Evolutionary conservation across 2,888 invertebrate genomes (phyloP), one percentile per base, ranked within the genome.

Genomic region (Cephus pulcher): DNA sequence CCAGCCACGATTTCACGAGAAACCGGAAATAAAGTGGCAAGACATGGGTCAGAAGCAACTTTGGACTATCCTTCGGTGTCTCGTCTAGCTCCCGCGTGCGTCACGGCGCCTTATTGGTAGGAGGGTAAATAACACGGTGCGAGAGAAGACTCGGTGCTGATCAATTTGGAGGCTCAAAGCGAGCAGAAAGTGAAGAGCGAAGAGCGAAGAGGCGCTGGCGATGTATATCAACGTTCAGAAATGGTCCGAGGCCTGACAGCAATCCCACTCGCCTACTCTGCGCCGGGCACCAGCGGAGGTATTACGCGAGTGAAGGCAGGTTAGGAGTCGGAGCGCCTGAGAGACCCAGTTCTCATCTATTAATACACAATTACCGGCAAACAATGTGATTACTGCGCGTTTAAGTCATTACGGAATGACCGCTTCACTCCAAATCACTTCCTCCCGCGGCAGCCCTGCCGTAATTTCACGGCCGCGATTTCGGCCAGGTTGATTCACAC

Each of bases 281-380:
- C 23, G 6, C 9, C 9, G 2, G 23, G 56, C 23, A 56, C 9
- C 56, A 23, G 23, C 56, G 23, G 35, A 56, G n/a, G 68, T 23
- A 33, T 78, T 78, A 75, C 76, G 78, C 76, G 80, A 76, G 78
- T 69, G 80, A 81, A 81, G 82, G 79, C 82, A 82, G 78, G 78
- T 75, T 76, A 71, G 71, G 75, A 75, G 78, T 69, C n/a, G 40
- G 40, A 32, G 30, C 23, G 33, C 30, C 73, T 35, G 69, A 32
- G 79, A 84, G 88, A 88, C 89, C 89, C 87, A 88, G 87, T 89
- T 89, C 89, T 89, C 89, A 88, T 88, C 89, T 86, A 89, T 88
- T 89, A 89, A 89, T 86, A 86, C 85, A 84, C 88, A 87, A 89
- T 89, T 88, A 88, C 86, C 83, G 82, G 78, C 84, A 81, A 88